Conservation (phyloP, 2,113 vertebrate genomes). For the Marcusenius ussheri region DNA sequence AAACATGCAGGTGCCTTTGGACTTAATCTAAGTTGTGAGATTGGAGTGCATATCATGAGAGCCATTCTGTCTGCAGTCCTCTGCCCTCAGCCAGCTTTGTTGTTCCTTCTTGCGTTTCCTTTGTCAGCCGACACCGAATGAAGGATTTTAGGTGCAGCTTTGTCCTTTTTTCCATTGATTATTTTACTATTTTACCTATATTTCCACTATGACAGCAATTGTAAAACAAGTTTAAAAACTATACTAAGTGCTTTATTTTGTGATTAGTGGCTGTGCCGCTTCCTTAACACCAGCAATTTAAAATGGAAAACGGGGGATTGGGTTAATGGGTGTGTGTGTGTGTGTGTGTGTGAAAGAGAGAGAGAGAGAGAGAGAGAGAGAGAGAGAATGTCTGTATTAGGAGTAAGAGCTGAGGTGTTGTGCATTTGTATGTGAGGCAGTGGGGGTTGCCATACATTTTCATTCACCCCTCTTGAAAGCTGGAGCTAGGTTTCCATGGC, state of each 20-base stretch:
- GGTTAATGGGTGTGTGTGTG: conserved; percentile 28
- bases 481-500: conserved; percentile 64
- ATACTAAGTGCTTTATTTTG: background rate
- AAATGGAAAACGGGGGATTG: background rate
- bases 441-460: conserved; percentile 45
- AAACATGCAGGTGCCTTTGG: background rate
- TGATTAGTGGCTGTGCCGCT: background rate
- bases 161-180: background rate
- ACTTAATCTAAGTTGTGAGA: background rate
- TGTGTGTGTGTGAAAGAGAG: conserved; percentile 18
- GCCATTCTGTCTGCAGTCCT: background rate
- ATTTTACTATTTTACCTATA: background rate
- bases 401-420: background rate
- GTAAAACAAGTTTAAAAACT: background rate
- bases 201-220: background rate
- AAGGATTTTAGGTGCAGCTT: background rate
- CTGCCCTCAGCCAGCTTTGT: background rate
- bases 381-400: background rate
- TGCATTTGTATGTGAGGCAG: conserved; percentile 19
- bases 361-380: background rate
- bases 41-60: background rate
- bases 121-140: background rate
- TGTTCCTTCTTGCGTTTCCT: background rate
- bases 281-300: background rate
- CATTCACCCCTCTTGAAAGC: conserved; percentile 62